These are phyloP conservation scores for Mastomys coucha DNA, from an alignment of 2,113 vertebrate genomes.

Conservation along the genomic window DNA sequence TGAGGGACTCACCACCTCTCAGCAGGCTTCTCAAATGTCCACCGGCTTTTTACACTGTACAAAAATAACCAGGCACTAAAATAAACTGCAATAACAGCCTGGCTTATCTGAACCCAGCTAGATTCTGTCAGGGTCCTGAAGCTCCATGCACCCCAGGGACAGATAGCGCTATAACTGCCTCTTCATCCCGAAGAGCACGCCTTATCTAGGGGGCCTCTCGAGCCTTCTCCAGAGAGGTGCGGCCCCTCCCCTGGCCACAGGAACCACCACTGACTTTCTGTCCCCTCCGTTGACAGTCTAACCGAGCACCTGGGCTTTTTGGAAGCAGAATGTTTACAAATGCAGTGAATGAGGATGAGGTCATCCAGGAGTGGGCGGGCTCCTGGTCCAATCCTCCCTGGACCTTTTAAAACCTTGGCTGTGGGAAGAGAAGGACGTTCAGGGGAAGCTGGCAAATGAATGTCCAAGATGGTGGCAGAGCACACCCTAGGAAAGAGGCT, in stretches of 20 bases:
- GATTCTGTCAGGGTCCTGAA: background rate
- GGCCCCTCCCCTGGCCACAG: background rate
- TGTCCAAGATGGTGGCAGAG: background rate
- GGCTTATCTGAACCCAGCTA: background rate
- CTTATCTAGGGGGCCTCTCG: background rate
- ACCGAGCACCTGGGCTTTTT: background rate
- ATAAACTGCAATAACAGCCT: background rate
- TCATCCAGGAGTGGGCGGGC: background rate
- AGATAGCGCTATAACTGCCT: background rate
- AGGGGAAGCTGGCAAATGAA: background rate
- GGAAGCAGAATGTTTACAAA: background rate
- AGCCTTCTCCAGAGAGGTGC: background rate
- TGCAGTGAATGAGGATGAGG: background rate
- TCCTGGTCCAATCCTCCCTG: no score
- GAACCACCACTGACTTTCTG: background rate
- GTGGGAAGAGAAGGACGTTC: background rate
- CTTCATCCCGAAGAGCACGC: background rate
- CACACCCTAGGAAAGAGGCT: background rate
- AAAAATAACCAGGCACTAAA: background rate
- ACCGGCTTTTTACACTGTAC: background rate
- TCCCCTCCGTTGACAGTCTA: background rate
- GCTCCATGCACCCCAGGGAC: background rate
- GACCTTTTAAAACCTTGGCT: background rate
- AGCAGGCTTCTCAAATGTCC: background rate
- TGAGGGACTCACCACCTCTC: background rate